Percentiles rank a stretch among this genome's conserved stretches.
phyloP scores from a whole-genome alignment of 1,140 invertebrate genomes.

The Diachasmimorpha longicaudata region DNA sequence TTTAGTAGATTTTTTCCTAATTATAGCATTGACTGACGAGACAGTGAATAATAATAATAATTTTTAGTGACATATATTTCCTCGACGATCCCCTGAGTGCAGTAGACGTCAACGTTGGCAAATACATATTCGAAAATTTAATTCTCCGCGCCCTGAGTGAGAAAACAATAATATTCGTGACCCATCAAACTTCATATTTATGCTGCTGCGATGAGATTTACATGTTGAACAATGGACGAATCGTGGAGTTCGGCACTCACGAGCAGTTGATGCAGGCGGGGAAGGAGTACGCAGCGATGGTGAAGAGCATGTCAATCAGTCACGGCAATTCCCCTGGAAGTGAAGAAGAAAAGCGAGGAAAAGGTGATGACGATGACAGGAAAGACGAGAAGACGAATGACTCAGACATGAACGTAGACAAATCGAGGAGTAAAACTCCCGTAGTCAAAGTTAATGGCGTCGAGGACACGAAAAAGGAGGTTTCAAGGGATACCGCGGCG shows the following conservation, averaged over 20 bases:
- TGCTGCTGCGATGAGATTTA: conserved; percentile 67
- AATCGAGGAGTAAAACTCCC: too few species aligned
- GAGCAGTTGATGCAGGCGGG: conserved; percentile 68
- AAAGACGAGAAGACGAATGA: too few species aligned
- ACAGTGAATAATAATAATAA: background rate
- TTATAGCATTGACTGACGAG: too few species aligned
- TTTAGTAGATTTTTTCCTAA: too few species aligned
- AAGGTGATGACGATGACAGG: too few species aligned
- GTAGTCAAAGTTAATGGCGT: too few species aligned
- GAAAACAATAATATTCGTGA: conserved; percentile 75
- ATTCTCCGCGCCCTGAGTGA: conserved; percentile 65
- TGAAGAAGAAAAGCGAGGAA: background rate
- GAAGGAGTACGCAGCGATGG: conserved; percentile 67
- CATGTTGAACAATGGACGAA: conserved; percentile 68
- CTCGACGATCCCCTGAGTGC: conserved; percentile 75
- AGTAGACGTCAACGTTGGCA: conserved; percentile 70
- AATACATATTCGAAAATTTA: conserved; percentile 69
- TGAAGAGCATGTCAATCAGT: conserved; percentile 31
- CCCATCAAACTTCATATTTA: conserved; percentile 70
- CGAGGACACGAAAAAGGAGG: background rate
- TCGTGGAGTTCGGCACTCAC: conserved; percentile 74
- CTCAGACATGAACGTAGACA: too few species aligned
- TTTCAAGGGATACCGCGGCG: background rate
- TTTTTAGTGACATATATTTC: conserved; percentile 70
- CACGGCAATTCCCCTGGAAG: background rate